A percentile compares a stretch with the other conserved stretches of the same genome.
phyloP scores from a whole-genome alignment of 2,113 vertebrate genomes.

The Thamnophis sirtalis region DNA sequence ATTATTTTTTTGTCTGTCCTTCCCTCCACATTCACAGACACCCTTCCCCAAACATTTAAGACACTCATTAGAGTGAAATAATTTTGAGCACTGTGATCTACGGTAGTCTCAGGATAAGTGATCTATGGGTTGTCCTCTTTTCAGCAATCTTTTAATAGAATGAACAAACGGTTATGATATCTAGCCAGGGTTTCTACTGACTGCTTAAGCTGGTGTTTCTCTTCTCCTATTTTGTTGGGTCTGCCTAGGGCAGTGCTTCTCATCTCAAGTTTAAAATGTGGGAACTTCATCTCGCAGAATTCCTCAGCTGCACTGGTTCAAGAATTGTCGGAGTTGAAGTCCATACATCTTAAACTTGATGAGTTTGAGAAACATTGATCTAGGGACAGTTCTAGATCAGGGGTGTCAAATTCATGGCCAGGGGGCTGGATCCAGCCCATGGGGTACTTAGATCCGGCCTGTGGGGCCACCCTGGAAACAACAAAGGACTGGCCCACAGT shows the following conservation, averaged over 20 bases:
- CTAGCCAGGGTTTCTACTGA: background rate
- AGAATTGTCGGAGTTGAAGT: background rate
- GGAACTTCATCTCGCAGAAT: background rate
- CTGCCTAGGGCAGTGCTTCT: background rate
- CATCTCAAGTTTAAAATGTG: background rate
- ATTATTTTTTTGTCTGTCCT: background rate
- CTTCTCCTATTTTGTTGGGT: slow-evolving; percentile 26
- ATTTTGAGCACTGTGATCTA: background rate
- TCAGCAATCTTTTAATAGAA: background rate
- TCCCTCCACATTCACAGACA: background rate
- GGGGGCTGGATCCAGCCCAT: too few species aligned
- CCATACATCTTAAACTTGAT: background rate
- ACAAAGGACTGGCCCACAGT: too few species aligned
- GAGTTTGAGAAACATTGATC: background rate
- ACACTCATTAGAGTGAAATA: background rate
- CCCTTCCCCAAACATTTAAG: background rate
- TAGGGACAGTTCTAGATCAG: slow-evolving; percentile 29
- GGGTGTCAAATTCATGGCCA: too few species aligned
- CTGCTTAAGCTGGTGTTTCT: slow-evolving; percentile 23
- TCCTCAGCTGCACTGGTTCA: background rate
- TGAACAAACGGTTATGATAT: slow-evolving; percentile 17
- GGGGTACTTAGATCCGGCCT: too few species aligned
- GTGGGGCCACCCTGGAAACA: too few species aligned
- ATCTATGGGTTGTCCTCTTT: background rate
- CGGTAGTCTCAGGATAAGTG: background rate